Evolutionary conservation across 1,140 invertebrate genomes (phyloP).

Genomic region (Oedothorax gibbosus): DNA sequence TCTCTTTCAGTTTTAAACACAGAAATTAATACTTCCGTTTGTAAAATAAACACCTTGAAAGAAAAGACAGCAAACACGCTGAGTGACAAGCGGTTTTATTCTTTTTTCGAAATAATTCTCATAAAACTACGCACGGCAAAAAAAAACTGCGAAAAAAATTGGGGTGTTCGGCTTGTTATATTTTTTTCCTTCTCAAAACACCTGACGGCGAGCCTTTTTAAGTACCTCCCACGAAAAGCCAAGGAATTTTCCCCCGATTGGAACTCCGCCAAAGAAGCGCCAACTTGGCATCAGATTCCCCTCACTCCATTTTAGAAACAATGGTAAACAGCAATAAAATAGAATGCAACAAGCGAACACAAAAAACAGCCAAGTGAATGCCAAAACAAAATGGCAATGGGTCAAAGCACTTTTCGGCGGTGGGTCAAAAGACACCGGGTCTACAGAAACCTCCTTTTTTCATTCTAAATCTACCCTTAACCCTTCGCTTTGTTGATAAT

Average conservation of each 20-base stretch:
- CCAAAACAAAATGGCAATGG: conserved; percentile 30
- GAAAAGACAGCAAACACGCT: no score
- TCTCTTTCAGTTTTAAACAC: no score
- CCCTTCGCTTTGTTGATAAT: conserved; percentile 1
- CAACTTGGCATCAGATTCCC: conserved; percentile 18
- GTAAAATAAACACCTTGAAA: no score
- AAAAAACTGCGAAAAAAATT: no score
- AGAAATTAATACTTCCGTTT: no score
- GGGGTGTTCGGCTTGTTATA: no score
- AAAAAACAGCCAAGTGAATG: conserved; percentile 2
- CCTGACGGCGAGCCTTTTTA: conserved; percentile 1
- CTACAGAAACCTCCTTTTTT: background rate
- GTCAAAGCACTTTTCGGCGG: conserved; percentile 33
- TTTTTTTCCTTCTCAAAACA: conserved; percentile 9
- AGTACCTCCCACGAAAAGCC: conserved; percentile 3
- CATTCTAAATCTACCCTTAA: no score
- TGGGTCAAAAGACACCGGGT: conserved; percentile 35
- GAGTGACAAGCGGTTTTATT: no score
- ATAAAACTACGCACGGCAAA: no score
- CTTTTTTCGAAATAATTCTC: no score
- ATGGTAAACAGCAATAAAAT: conserved; percentile 47
- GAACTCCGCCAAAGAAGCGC: conserved; percentile 3
- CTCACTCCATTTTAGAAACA: conserved; percentile 37
- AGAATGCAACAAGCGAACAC: background rate
- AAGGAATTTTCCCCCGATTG: conserved; percentile 3